Percentiles rank a stretch among this genome's conserved stretches.
Evolutionary conservation across 2,113 vertebrate species (phyloP).

Genomic region (Vicugna pacos): DNA sequence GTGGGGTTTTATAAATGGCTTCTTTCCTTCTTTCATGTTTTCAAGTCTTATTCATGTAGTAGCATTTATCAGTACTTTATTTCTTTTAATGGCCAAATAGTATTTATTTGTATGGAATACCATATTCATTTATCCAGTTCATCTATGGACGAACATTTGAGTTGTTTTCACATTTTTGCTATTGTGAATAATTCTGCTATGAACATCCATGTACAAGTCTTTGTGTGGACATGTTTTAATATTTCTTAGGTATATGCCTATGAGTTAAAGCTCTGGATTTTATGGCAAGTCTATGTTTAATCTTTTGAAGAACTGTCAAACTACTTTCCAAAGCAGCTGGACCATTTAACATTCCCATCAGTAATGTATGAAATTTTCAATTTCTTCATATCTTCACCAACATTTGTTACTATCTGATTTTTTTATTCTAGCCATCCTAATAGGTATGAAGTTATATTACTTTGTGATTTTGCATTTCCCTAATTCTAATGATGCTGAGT

Average conservation of each 20-base stretch:
- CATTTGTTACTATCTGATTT: neutral
- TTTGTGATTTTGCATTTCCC: neutral
- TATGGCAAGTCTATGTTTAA: too few species aligned
- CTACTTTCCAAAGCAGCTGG: neutral
- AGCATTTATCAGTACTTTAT: neutral
- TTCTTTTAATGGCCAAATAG: neutral
- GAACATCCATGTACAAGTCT: neutral
- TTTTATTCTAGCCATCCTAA: neutral
- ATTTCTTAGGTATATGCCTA: neutral
- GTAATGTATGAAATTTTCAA: neutral
- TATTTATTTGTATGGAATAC: neutral
- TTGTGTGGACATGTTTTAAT: neutral
- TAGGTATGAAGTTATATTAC: neutral
- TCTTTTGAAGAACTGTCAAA: neutral
- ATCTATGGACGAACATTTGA: neutral
- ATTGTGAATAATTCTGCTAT: neutral
- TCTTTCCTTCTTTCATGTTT: neutral
- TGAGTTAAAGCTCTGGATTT: neutral
- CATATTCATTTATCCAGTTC: neutral
- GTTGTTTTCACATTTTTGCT: neutral
- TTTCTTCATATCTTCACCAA: neutral
- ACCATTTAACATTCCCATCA: neutral
- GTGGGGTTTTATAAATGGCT: neutral
- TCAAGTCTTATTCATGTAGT: neutral
- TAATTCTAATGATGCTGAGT: neutral